Evolutionary conservation across 2,113 vertebrate genomes (phyloP), one percentile per base, ranked within the genome.

Genomic region (Vireo altiloquus): DNA sequence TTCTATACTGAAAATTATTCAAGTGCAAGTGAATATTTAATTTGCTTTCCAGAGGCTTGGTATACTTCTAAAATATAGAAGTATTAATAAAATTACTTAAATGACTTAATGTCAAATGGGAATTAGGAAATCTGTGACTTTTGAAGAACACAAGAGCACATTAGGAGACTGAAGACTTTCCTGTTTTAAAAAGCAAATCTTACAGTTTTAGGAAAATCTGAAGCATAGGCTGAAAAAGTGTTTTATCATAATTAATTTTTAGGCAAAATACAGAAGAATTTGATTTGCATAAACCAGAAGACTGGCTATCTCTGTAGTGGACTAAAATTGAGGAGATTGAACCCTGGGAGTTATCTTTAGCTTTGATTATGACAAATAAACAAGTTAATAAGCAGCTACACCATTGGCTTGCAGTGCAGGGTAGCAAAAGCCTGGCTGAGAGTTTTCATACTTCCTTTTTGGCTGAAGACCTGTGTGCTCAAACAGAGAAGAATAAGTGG

Each of bases 351-450:
- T 82, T 84, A 37, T 60, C 91, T 76, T 74, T 37, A n/a, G 33
- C 59, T 90, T 93, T 90, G 31, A 76, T 74, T 92, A n/a, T 92
- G 69, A 87, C 57, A 87, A 94, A 95, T 83, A 52, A 82, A 82
- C 20, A 53, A 86, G 87, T 89, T 23, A 82, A 89, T 96, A 86
- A 78, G 28, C 42, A 84, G 27, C 40, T 33, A 87, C 56, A 39
- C 15, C 57, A 89, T 56, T 88, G 69, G 24, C 23, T 83, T 90
- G 27, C 13, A 66, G 52, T 65, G 28, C 56, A 59, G n/a, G 57
- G 60, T 35, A 92, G 19, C 23, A 83, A 70, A 70, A 82, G 56
- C 75, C 42, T 52, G 66, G 40, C 14, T 63, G 82, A 57, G 40
- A n/a, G 15, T 79, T 94, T 75, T 57, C 33, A 20, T 77, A 56